Conservation (phyloP, 2,888 invertebrate species). For the Gnatocerus cornutus region DNA sequence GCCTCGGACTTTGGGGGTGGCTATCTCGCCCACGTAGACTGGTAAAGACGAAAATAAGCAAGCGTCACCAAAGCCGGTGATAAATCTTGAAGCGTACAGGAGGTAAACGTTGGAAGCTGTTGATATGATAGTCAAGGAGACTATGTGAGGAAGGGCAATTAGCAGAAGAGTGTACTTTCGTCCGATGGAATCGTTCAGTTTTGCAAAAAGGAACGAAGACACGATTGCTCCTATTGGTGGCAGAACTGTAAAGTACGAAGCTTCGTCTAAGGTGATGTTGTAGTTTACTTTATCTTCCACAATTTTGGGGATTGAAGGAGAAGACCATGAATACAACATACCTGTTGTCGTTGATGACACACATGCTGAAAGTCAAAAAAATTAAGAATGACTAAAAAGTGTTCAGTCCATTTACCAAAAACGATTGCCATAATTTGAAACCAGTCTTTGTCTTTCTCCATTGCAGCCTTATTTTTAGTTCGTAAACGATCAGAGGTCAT, state of each 20-base stretch:
- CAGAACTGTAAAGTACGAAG: conserved; percentile 64
- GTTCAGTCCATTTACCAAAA: neutral
- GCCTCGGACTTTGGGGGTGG: conserved; percentile 61
- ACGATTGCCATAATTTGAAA: conserved; percentile 15
- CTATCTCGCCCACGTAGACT: conserved; percentile 62
- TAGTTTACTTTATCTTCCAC: conserved; percentile 59
- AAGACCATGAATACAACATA: conserved; percentile 61
- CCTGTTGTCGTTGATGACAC: conserved; percentile 56
- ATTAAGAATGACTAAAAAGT: neutral
- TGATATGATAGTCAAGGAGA: conserved; percentile 58
- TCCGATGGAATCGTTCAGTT: conserved; percentile 53
- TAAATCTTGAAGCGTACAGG: conserved; percentile 61
- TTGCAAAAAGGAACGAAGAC: conserved; percentile 49
- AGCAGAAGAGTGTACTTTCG: conserved; percentile 56
- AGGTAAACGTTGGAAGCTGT: conserved; percentile 57
- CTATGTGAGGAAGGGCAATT: conserved; percentile 59
- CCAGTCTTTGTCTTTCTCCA: conserved; percentile 2
- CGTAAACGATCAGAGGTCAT: neutral
- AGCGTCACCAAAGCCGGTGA: conserved; percentile 60
- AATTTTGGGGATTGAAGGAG: conserved; percentile 64
- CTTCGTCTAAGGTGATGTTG: conserved; percentile 63
- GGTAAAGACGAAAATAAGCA: conserved; percentile 60
- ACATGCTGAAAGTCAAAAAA: conserved; percentile 18
- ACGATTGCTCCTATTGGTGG: conserved; percentile 56
- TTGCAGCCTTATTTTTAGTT: neutral